Base-by-base conservation (phyloP, 2,113 vertebrate species). In the Aix galericulata region DNA sequence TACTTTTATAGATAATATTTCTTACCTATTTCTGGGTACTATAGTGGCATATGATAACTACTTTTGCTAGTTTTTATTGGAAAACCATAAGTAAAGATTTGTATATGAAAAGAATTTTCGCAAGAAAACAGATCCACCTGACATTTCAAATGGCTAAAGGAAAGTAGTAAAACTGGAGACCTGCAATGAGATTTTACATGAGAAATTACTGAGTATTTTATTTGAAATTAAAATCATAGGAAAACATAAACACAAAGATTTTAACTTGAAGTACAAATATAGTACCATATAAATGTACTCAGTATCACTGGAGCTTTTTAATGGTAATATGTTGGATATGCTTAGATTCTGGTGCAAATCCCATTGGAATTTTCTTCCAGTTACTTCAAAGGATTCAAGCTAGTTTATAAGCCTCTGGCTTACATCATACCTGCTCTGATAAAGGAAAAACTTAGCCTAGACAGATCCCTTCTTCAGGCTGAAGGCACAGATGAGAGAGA, bases 381-480 rank as follows among this genome's bases (percentile, higher is more conserved):
- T 78, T 78, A 48, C 66, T 93, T 93, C 74, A 82, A 88, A 96
- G 29, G 48, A 68, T 56, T 79, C 53, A 76, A 38, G 16, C 17
- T 93, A 64, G 81, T 31, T 68, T 90, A 10, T 26, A 62, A 68
- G 17, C 31, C 27, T 85, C 55, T 69, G 29, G 23, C 25, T 40
- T 88, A 36, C 17, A 69, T 66, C n/a, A 75, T 17, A 62, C 48
- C 15, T 44, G 20, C 21, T 53, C 4, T 23, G 53, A 68, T 14
- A 78, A 79, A 75, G 22, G 4, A 64, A 82, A 82, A 79, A 10
- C 7, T 67, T 64, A 13, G 11, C 17, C 11, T 36, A 69, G 17
- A 12, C 27, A 74, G 36, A 25, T 80, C 3, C n/a, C 26, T 78
- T 78, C 13, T 64, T 79, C 25, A 78, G 16, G 6, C 6, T 71